phyloP scores from a whole-genome alignment of 2,113 vertebrate species.

The Platysteira castanea region DNA sequence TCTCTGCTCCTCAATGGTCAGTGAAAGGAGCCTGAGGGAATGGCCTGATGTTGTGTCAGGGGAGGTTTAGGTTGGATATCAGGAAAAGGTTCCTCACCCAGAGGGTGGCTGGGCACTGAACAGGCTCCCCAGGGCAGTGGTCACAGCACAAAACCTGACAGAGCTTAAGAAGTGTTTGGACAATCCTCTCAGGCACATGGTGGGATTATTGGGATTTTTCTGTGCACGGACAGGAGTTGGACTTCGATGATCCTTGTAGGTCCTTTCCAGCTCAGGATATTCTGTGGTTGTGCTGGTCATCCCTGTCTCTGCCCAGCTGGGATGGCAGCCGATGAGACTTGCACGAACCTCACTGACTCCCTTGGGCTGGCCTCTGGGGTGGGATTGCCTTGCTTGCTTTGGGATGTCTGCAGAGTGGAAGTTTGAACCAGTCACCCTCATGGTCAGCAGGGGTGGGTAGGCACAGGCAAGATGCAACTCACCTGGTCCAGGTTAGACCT shows the following conservation, averaged over 20 bases:
- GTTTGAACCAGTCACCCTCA: background rate
- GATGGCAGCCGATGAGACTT: fast-evolving
- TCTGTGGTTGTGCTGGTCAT: background rate
- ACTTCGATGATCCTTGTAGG: fast-evolving
- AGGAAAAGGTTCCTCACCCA: background rate
- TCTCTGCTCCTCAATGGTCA: background rate
- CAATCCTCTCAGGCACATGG: fast-evolving
- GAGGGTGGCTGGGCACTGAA: background rate
- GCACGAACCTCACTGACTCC: background rate
- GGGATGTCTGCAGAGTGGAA: background rate
- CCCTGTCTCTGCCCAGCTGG: background rate
- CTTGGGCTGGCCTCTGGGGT: background rate
- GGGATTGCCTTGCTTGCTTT: background rate
- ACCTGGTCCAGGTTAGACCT: background rate
- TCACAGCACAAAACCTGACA: background rate
- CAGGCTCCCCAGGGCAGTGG: background rate
- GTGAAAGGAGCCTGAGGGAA: too few species aligned
- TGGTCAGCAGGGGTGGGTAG: fast-evolving
- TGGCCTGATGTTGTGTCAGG: background rate
- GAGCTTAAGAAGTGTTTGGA: background rate
- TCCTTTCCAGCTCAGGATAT: background rate
- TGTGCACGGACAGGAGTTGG: background rate
- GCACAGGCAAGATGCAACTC: background rate
- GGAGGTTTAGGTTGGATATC: background rate
- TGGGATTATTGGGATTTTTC: background rate